These are phyloP conservation scores for Leuciscus waleckii DNA, from an alignment of 2,797 vertebrate species.

Conservation along the genomic window DNA sequence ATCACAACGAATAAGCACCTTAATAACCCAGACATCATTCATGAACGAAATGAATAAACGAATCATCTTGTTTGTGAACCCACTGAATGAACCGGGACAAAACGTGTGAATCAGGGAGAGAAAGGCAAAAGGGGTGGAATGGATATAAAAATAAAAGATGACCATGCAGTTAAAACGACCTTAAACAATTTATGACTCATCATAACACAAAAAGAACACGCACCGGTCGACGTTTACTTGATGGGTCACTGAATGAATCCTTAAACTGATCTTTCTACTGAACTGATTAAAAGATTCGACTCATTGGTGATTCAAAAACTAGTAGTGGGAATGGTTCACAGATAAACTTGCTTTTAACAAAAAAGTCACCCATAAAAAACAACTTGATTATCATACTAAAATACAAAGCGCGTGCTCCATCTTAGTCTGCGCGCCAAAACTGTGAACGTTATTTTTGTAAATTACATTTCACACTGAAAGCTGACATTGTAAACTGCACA, in stretches of 20 bases:
- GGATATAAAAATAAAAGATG: neutral
- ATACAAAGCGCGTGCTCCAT: neutral
- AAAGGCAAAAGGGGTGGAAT: neutral
- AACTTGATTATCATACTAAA: neutral
- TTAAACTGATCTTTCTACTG: neutral
- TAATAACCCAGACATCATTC: neutral
- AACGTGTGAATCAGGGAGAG: neutral
- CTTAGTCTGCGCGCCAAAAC: neutral
- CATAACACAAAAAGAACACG: neutral
- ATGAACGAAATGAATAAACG: neutral
- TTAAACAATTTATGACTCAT: neutral
- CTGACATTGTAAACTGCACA: neutral
- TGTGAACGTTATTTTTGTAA: neutral
- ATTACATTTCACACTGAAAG: neutral
- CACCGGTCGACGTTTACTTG: neutral
- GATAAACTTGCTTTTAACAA: neutral
- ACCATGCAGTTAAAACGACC: neutral
- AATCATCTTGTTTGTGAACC: neutral
- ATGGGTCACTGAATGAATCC: neutral
- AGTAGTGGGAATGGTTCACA: neutral
- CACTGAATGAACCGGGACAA: neutral
- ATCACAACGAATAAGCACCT: neutral
- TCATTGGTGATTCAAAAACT: neutral
- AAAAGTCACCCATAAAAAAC: neutral
- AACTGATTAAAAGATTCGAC: constrained; percentile 7